Evolutionary conservation across 2,888 invertebrate species (phyloP), one percentile per base, ranked within the genome.

Genomic region (Calliphora vomitoria): DNA sequence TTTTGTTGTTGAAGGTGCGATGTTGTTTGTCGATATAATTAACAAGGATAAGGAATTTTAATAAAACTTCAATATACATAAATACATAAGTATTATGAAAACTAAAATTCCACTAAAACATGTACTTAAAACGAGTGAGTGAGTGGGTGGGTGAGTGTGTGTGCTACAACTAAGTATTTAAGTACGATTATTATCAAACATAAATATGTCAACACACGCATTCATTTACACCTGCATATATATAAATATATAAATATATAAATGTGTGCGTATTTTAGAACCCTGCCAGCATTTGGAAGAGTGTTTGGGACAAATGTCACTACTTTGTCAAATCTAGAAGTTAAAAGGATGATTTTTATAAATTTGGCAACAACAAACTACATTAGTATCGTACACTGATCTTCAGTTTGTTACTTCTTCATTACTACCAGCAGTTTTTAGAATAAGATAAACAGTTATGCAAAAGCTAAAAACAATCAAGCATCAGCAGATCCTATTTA

Each of bases 1-100:
- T 38, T 18, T n/a, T 69, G 8, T 20, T 58, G 41, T 44, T 66
- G 25, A 41, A 38, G 10, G 20, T 44, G 53, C 11, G n/a, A 79
- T 50, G 8, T 58, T 85, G 60, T 64, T 68, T 79, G 18, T 74
- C 60, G 78, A 74, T 86, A 68, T 86, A 78, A 79, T 79, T 82
- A 82, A 74, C 82, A 86, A 60, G 47, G 50, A 75, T 75, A 62
- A 60, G 68, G 78, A 74, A 82, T 82, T 82, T 81, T 44, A 79
- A 74, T 69, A 79, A 82, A 74, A 78, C 75, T 82, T 47, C 25
- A 74, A 53, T 53, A 74, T 60, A 35, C 0, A 5, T 35, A 6
- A 4, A 35, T 35, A 35, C 1, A 25, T 25, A 74, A 69, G 64
- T 82, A 74, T 53, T 62, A 74, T 62, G 74, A 69, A 62, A 85